These are phyloP conservation scores for Oxyruncus cristatus DNA, from an alignment of 2,113 vertebrate species.

Conservation along the genomic window DNA sequence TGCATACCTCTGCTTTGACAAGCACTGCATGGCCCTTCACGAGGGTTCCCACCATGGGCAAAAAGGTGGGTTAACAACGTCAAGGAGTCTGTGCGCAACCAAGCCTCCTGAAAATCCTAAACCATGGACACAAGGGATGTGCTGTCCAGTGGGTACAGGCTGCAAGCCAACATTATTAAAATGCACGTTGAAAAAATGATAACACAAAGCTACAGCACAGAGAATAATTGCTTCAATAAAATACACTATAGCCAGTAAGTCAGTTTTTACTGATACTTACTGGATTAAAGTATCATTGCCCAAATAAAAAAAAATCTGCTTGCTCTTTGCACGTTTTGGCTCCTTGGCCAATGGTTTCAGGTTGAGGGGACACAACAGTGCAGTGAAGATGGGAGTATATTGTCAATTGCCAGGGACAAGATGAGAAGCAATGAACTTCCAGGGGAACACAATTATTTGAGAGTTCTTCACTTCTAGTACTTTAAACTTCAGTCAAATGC, in stretches of 20 bases:
- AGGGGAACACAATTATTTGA: not conserved
- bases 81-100: not conserved
- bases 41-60: not conserved
- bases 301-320: not conserved
- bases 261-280: not conserved
- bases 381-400: not conserved
- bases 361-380: not conserved
- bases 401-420: not conserved
- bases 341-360: not conserved
- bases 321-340: not conserved
- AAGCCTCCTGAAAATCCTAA: not conserved
- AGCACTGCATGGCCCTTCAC: accelerated
- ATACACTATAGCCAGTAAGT: not conserved
- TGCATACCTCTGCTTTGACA: not conserved
- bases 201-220: not conserved
- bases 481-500: not conserved
- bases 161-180: not conserved
- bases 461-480: not conserved
- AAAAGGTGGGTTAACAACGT: not conserved
- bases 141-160: not conserved
- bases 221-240: not conserved
- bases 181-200: not conserved
- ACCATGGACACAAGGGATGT: not conserved
- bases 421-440: not conserved
- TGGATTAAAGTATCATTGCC: not conserved